Evolutionary conservation across 2,797 vertebrate species (phyloP), one percentile per base, ranked within the genome.

Genomic region (Brotula barbata): DNA sequence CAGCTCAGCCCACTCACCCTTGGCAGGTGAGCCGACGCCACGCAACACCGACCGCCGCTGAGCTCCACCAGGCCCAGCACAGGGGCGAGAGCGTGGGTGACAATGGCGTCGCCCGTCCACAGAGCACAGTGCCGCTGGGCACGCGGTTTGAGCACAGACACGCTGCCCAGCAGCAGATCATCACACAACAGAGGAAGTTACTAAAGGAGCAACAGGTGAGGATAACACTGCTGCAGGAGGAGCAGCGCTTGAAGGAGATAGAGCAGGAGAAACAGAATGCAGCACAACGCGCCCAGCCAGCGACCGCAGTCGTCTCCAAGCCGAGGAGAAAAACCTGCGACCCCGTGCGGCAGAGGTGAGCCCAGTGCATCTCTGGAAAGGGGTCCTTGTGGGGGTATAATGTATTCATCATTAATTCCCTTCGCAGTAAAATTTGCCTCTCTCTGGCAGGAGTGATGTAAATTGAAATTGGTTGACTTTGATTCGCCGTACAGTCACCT

Each of bases 131-230:
- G 37, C 79, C 78, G 1, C 22, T 65, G 0, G 84, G 84, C 31
- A 15, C 70, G 71, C 72, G 60, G 31, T 93, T 93, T 57, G 87
- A 92, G 74, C 89, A 89, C 68, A 85, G 73, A 34, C 86, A 93
- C 0, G 45, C 81, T 20, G 87, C 87, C 73, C 94, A 97, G 85
- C 91, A 92, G 80, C 88, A 85, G 71, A 87, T 94, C 70, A 96
- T 96, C 63, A 57, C 89, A 11, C 85, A 94, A 70, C 95, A 97
- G 75, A 93, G 79, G 71, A 89, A 84, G 73, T 93, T 93, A 74
- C 90, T 96, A 78, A 88, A 89, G 81, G 92, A 95, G 74, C 95
- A 98, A 83, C 89, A 92, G 66, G 87, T 93, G 65, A 82, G 92
- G 75, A 98, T 98, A 51, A 61, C 79, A 13, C 83, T 61, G 41